Base-by-base conservation (phyloP, 1,140 invertebrate species). In the Agrypnia vestita region DNA sequence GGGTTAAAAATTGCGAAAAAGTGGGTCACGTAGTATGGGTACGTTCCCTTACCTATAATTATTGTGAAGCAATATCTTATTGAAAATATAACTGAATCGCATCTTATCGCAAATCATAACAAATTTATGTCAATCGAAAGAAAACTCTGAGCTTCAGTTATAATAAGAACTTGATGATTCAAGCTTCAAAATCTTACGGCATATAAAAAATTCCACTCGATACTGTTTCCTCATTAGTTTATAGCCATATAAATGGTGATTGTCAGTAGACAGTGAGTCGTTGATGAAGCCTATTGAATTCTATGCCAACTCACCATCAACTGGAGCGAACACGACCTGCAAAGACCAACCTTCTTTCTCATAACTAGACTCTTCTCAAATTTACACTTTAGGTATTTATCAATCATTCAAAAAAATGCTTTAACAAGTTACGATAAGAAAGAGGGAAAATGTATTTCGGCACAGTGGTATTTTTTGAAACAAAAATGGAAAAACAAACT, bases 281-380 rank as follows among this genome's bases (percentile, higher is more conserved):
- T 35, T 35, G 25, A 6, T 35, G 25, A 51, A 51, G 1, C 3
- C 49, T 9, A 51, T 8, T 61, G 59, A 61, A 61, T 61, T 61
- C 59, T 61, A 61, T 61, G 59, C 21, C 59, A 61, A 61, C 21
- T 35, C 17, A 12, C 59, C 21, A 11, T 12, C 21, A 61, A 61
- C 59, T 61, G 59, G 59, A 61, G 59, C 59, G 59, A 61, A 13
- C 59, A 25, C 59, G 17, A 19, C 19, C 15, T 61, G 15, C 15
- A 17, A 61, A 61, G 21, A 25, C 59, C 12, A 19, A 15, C 59
- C 11, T 61, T 51, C 21, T 35, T 61, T 15, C 59, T 61, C 17
- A 19, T 61, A 8, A 9, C 4, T 10, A 61, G 21, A 61, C 8
- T 15, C n/a, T 12, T 51, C n/a, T 51, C 11, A 51, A 51, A 12